Evolutionary conservation across 1,140 invertebrate genomes (phyloP).

Genomic region (Maniola jurtina): DNA sequence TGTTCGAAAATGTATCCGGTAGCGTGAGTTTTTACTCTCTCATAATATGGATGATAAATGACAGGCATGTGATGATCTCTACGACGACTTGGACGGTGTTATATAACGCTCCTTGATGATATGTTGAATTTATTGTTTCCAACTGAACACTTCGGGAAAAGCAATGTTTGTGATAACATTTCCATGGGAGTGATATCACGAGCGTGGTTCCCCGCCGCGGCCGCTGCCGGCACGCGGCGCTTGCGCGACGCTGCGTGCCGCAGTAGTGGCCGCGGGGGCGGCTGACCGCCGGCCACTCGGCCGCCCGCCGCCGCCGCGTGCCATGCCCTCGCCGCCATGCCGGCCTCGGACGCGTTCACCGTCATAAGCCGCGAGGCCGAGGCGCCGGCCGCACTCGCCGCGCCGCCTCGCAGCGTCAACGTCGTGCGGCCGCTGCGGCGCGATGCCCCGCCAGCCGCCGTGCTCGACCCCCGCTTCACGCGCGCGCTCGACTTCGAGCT

Average conservation of each 20-base stretch:
- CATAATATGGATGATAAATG: too few relatives aligned
- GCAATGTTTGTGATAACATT: too few relatives aligned
- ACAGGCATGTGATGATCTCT: too few relatives aligned
- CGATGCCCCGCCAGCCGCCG: conserved; percentile 43
- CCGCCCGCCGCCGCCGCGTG: conserved; percentile 29
- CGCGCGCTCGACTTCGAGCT: conserved; percentile 83
- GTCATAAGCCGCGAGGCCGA: conserved; percentile 69
- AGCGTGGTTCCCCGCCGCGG: too few relatives aligned
- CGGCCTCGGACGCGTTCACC: conserved; percentile 72
- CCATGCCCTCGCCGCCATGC: conserved; percentile 38
- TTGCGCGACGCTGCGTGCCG: conserved; percentile 45
- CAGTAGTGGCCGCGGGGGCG: conserved; percentile 22
- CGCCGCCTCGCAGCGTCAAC: conserved; percentile 46
- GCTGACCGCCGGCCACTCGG: conserved; percentile 29
- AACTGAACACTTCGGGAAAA: too few relatives aligned
- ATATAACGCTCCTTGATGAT: too few relatives aligned
- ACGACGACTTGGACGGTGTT: too few relatives aligned
- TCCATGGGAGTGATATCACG: too few relatives aligned
- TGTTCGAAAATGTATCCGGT: too few relatives aligned
- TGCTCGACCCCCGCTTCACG: conserved; percentile 79
- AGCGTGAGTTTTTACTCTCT: too few relatives aligned
- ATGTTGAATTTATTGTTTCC: too few relatives aligned
- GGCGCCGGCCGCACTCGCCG: conserved; percentile 18
- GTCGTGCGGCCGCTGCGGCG: conserved; percentile 61
- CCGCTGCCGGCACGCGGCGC: conserved; percentile 26